These are phyloP conservation scores for Decapterus maruadsi DNA, from an alignment of 2,797 vertebrate genomes.

Conservation along the genomic window DNA sequence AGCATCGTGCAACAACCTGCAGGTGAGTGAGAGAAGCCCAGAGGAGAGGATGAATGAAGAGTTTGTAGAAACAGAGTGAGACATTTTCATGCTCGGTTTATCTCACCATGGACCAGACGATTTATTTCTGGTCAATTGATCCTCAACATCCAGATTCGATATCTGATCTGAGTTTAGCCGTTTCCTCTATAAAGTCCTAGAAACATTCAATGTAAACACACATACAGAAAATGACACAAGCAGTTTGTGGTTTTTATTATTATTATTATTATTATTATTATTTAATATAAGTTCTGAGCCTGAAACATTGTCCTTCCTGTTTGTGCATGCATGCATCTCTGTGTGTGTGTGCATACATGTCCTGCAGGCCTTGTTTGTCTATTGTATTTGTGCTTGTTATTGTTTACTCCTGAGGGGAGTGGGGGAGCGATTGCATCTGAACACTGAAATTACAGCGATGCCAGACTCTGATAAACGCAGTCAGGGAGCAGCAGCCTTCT, in stretches of 20 bases:
- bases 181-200: neutral
- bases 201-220: slow-evolving; percentile 3
- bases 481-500: slow-evolving; percentile 68
- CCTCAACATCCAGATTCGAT: neutral
- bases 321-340: slow-evolving; percentile 21
- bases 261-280: too few species aligned
- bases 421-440: slow-evolving; percentile 86
- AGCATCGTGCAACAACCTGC: neutral
- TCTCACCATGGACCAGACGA: neutral
- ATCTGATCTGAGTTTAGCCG: slow-evolving; percentile 19
- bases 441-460: slow-evolving; percentile 89
- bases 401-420: slow-evolving; percentile 87
- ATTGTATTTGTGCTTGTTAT: slow-evolving; percentile 86
- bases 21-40: neutral
- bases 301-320: neutral
- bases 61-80: neutral
- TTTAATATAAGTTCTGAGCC: slow-evolving; percentile 38
- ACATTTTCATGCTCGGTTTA: neutral
- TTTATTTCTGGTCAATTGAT: slow-evolving; percentile 11
- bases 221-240: slow-evolving; percentile 12
- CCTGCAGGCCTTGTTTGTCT: slow-evolving; percentile 86
- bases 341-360: slow-evolving; percentile 59
- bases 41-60: neutral
- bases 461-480: slow-evolving; percentile 81
- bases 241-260: slow-evolving; percentile 27